Base-by-base conservation (phyloP, 2,113 vertebrate genomes). In the Macrotus californicus region DNA sequence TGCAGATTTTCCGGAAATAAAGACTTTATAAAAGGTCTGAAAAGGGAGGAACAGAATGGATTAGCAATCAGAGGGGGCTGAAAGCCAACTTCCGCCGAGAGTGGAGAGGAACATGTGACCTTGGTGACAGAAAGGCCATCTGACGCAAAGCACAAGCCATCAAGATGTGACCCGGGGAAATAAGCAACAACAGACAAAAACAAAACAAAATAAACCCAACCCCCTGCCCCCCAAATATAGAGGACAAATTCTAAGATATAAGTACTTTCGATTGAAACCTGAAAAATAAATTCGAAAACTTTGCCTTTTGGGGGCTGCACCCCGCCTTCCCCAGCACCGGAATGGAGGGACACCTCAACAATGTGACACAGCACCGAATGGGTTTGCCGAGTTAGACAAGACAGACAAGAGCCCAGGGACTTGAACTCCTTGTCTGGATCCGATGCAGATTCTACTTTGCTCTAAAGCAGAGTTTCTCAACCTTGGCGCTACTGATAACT, bases 1-100 rank as follows among this genome's bases (percentile, higher is more conserved):
- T 99, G 99, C 96, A 99, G 99, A 97, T 99, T 99, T 98, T 99
- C 99, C 36, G 98, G 98, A 98, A 99, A 99, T 93, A 99, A 98
- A 90, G 98, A 98, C 98, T 99, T 99, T 98, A 99, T 99, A 98
- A 99, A 99, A 97, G 98, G 97, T 95, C 99, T 99, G 97, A 95
- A 96, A 98, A 97, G 97, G 21, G 89, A 96, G 88, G 91, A 83
- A 93, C 81, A 86, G 77, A 85, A 87, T 61, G 86, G 79, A 26
- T 97, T 73, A 97, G 91, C 67, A 36, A 76, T 90, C 61, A 76
- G 50, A 54, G 22, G 61, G 64, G 84, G 54, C 22, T 26, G 69
- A 85, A 52, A 75, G 39, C 34, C 73, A 19, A 67, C 56, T 86
- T 91, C 73, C 1, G 1, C 0, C 29, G 56, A 75, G 84, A 50